phyloP scores from a whole-genome alignment of 2,797 vertebrate genomes.

The Anguilla marmorata region DNA sequence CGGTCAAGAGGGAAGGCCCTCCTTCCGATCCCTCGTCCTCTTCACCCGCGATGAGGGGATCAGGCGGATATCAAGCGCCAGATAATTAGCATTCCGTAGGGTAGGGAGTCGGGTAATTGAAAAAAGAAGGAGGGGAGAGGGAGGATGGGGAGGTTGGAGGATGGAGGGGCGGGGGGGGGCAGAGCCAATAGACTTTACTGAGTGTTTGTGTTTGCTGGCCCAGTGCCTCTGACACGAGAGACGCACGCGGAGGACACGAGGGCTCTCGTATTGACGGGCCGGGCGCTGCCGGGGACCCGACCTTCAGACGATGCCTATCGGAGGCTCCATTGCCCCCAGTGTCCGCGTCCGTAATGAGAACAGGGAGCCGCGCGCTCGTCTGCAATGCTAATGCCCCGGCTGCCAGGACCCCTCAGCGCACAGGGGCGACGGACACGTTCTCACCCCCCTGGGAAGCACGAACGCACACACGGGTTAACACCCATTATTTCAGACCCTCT shows the following conservation, averaged over 20 bases:
- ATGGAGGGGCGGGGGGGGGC: constrained; percentile 23
- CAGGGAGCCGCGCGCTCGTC: constrained; percentile 47
- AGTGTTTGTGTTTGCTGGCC: constrained; percentile 52
- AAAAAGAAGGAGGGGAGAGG: constrained; percentile 48
- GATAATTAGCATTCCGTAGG: constrained; percentile 61
- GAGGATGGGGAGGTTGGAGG: too few species aligned
- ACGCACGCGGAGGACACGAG: neutral
- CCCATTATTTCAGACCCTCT: neutral
- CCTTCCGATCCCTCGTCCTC: constrained; percentile 54
- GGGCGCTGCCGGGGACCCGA: constrained; percentile 37
- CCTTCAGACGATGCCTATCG: constrained; percentile 51
- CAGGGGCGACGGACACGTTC: too few species aligned
- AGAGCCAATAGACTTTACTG: constrained; percentile 60
- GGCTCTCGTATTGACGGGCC: constrained; percentile 12
- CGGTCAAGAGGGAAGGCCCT: constrained; percentile 48
- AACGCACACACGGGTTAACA: neutral
- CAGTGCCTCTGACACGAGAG: constrained; percentile 41
- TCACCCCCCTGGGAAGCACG: too few species aligned
- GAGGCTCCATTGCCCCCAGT: constrained; percentile 41
- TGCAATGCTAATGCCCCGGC: constrained; percentile 40
- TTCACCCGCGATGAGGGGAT: constrained; percentile 42
- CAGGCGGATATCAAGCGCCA: constrained; percentile 19
- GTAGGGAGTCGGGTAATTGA: constrained; percentile 58
- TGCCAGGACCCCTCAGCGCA: too few species aligned
- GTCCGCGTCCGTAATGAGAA: constrained; percentile 55